Conservation (phyloP, 2,888 invertebrate species). For the Drosophila austrosaltans region DNA sequence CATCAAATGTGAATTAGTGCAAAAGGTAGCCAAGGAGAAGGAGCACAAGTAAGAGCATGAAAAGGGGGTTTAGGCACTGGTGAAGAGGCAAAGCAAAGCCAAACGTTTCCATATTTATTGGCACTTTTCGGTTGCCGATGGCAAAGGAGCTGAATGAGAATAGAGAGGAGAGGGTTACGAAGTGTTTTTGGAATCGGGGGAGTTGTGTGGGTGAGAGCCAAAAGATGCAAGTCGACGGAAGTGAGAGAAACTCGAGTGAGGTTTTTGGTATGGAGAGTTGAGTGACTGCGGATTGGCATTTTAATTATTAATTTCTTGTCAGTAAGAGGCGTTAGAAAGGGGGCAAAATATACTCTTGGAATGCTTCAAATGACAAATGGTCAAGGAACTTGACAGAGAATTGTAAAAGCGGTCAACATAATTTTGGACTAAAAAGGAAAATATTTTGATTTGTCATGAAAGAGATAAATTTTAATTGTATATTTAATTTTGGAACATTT, state of each 20-base stretch:
- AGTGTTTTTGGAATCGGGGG: constrained; percentile 1
- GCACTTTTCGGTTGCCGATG: constrained; percentile 66
- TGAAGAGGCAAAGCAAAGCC: constrained; percentile 55
- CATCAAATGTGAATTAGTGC: constrained; percentile 80
- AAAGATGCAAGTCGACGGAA: constrained; percentile 14
- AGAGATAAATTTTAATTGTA: background rate
- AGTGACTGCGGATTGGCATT: constrained; percentile 71
- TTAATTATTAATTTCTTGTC: constrained; percentile 67
- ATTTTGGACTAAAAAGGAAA: constrained; percentile 1
- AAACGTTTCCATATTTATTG: constrained; percentile 78
- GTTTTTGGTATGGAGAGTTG: constrained; percentile 32
- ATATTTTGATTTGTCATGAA: constrained; percentile 10
- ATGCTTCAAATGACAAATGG: constrained; percentile 16
- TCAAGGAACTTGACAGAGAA: background rate
- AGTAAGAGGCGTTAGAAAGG: constrained; percentile 18
- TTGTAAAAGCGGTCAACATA: constrained; percentile 2
- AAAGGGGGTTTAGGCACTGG: background rate
- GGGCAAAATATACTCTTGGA: background rate
- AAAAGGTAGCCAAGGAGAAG: constrained; percentile 69
- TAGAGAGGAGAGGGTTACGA: constrained; percentile 28
- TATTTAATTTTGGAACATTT: background rate
- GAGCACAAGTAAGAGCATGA: constrained; percentile 15
- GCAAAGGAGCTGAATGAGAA: background rate
- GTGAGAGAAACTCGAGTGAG: background rate
- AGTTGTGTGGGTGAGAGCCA: constrained; percentile 37